Evolutionary conservation across 2,113 vertebrate genomes (phyloP).

Genomic region (Bambusicola thoracicus): DNA sequence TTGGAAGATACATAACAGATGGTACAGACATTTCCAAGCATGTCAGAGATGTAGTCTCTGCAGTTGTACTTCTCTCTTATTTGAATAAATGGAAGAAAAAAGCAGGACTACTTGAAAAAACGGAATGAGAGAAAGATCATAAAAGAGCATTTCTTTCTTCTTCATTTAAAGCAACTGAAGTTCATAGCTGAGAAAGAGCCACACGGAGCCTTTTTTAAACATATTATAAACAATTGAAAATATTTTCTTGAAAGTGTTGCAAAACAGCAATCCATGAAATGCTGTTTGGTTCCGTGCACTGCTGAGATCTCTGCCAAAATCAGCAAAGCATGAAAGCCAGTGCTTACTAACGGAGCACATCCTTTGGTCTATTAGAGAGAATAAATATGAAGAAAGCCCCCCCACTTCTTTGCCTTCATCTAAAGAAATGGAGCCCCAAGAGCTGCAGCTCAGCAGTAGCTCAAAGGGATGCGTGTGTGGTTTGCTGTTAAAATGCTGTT

Average conservation of each 20-base stretch:
- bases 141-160: not conserved
- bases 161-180: not conserved
- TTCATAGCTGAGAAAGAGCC: not conserved
- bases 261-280: not conserved
- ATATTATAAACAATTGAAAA: not conserved
- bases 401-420: not conserved
- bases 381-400: not conserved
- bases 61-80: not conserved
- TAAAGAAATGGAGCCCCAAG: not conserved
- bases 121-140: not conserved
- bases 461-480: not conserved
- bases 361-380: not conserved
- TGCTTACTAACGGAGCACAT: not conserved
- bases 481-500: not conserved
- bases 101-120: not conserved
- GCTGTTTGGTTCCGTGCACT: not conserved
- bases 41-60: not conserved
- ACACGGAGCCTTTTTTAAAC: not conserved
- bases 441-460: not conserved
- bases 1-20: not conserved
- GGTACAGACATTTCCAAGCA: not conserved
- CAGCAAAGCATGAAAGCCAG: not conserved
- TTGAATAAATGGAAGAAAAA: not conserved
- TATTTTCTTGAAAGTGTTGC: not conserved
- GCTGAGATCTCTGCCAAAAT: not conserved